These are phyloP conservation scores for Donacobius atricapilla DNA, from an alignment of 2,113 vertebrate genomes.

Conservation along the genomic window DNA sequence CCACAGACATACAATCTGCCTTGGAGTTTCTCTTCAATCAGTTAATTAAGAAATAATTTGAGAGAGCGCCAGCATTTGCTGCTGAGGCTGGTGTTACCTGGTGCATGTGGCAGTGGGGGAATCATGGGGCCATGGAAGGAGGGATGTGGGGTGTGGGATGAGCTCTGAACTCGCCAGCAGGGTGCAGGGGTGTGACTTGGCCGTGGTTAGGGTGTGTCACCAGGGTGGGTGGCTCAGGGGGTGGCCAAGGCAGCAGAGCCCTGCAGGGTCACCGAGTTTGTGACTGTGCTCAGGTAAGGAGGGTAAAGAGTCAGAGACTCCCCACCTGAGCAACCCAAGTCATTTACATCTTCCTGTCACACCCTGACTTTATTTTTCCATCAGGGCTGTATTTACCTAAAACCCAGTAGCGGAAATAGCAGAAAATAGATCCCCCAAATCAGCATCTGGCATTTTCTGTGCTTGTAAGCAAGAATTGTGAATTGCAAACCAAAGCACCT, in stretches of 20 bases:
- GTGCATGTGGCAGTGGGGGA: background rate
- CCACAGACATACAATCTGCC: background rate
- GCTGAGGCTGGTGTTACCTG: background rate
- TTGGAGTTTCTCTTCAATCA: background rate
- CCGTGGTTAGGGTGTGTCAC: background rate
- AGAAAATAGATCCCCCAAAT: background rate
- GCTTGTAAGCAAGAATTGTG: background rate
- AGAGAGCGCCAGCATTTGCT: background rate
- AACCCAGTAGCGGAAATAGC: background rate
- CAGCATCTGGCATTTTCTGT: background rate
- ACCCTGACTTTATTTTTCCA: background rate
- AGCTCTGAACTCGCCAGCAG: background rate
- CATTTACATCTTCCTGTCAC: background rate
- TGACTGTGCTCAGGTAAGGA: background rate
- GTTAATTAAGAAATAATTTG: background rate
- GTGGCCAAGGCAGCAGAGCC: background rate
- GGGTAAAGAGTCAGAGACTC: background rate
- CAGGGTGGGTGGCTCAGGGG: background rate
- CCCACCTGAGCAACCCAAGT: background rate
- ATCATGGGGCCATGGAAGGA: accelerated
- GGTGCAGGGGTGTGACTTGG: background rate
- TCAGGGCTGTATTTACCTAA: background rate
- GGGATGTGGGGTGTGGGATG: background rate
- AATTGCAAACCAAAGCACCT: background rate
- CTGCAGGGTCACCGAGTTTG: background rate